Evolutionary conservation across 2,797 vertebrate species (phyloP).

Genomic region (Acanthurus tractus): DNA sequence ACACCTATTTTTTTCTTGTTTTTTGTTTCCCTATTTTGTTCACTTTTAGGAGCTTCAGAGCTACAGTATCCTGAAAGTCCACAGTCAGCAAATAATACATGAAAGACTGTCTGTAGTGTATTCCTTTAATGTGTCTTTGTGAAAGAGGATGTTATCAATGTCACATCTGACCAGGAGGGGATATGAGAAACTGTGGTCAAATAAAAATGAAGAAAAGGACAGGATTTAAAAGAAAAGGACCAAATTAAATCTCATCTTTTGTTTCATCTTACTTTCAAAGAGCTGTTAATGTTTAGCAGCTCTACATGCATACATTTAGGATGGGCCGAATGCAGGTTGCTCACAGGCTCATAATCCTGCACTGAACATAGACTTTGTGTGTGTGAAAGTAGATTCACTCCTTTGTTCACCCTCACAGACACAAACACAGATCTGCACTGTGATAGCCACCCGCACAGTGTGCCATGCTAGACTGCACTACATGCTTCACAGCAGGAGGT

Average conservation of each 20-base stretch:
- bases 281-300: slow-evolving; percentile 9
- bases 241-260: background rate
- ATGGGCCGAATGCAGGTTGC: slow-evolving; percentile 16
- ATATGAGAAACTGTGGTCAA: background rate
- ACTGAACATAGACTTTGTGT: slow-evolving; percentile 39
- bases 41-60: background rate
- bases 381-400: slow-evolving; percentile 44
- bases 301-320: background rate
- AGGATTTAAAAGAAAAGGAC: background rate
- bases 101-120: background rate
- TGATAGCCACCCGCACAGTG: slow-evolving; percentile 71
- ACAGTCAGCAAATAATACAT: background rate
- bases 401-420: slow-evolving; percentile 29
- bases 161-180: background rate
- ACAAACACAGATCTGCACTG: slow-evolving; percentile 54
- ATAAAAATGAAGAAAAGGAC: background rate
- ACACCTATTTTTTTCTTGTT: background rate
- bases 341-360: slow-evolving; percentile 25
- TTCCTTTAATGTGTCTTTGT: background rate
- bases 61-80: background rate
- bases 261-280: slow-evolving; percentile 22
- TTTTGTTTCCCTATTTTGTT: background rate
- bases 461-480: slow-evolving; percentile 63
- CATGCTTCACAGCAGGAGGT: slow-evolving; percentile 71
- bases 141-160: background rate